Base-by-base conservation (phyloP, 2,888 invertebrate species). In the Tenthredo scrophulariae region DNA sequence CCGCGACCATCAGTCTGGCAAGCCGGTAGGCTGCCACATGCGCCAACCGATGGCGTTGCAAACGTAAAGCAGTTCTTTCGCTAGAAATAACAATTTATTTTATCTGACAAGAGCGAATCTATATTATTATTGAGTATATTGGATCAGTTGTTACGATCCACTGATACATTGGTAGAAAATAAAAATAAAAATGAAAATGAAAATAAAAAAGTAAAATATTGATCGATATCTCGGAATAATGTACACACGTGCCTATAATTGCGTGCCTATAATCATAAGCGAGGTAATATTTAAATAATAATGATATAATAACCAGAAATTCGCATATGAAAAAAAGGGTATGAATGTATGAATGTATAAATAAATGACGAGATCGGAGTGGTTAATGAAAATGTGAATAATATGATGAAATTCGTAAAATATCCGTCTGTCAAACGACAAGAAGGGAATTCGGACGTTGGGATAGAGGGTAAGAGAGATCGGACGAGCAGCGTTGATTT, bases 1-100 rank as follows among this genome's bases (percentile, higher is more conserved):
- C 79, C 86, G 84, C 79, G 87, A 80, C 50, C 86, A 84, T 84
- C 87, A 85, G 85, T 85, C 86, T 87, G 84, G 87, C 85, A 89
- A 87, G 84, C 87, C 29, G 83, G 22, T 70, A 84, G 5, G 65
- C 7, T 87, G 67, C 82, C 86, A 62, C 74, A 85, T 88, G 87
- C 87, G 86, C 87, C 86, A 70, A 40, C 80, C 62, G 62, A 62
- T 37, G 80, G 80, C 62, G 80, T 80, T 37, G 22, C n/a, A 9
- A 54, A 5, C n/a, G 2, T 18, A 40, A 1, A 13, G 22, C 22
- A 9, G 18, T 26, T 50, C 18, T 54, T 50, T 18, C 77, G 15
- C 13, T 62, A 62, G 6, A 67, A 67, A 62, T 26, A 2, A 13
- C 26, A 62, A 62, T 62, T 62, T 70, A 18, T 18, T 70, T 33